A percentile compares a stretch with the other conserved stretches of the same genome.
These are phyloP conservation scores for Pseudorhombus dupliciocellatus DNA, from an alignment of 2,113 vertebrate species.

Conservation along the genomic window DNA sequence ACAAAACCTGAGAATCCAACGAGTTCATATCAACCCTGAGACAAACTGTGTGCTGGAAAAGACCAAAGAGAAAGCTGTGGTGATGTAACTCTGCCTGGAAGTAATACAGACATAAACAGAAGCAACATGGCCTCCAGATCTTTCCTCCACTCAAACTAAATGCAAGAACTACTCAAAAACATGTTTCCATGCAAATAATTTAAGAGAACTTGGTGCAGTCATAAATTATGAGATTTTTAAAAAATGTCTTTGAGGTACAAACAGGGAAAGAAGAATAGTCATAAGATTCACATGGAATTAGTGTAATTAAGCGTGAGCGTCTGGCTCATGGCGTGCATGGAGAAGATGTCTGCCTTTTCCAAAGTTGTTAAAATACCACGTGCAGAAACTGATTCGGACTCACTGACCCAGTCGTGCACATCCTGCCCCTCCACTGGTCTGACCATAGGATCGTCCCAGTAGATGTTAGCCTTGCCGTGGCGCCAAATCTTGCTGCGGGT, in stretches of 20 bases:
- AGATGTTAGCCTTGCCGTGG: slow-evolving; percentile 84
- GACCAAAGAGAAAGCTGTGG: not conserved
- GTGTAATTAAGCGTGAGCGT: no score
- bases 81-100: not conserved
- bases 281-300: no score
- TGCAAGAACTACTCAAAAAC: no score
- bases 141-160: not conserved
- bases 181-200: not conserved
- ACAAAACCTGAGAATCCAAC: not conserved
- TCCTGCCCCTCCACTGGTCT: slow-evolving; percentile 74
- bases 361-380: not conserved
- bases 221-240: no score
- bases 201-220: no score
- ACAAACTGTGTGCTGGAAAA: not conserved
- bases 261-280: no score
- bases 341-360: no score
- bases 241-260: no score
- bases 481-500: slow-evolving; percentile 88
- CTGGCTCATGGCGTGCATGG: no score
- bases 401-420: slow-evolving; percentile 85
- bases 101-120: not conserved
- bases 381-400: not conserved
- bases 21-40: not conserved
- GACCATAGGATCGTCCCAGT: slow-evolving; percentile 78
- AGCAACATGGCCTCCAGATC: not conserved